Evolutionary conservation across 2,888 invertebrate genomes (phyloP).

Genomic region (Fabriciana adippe): DNA sequence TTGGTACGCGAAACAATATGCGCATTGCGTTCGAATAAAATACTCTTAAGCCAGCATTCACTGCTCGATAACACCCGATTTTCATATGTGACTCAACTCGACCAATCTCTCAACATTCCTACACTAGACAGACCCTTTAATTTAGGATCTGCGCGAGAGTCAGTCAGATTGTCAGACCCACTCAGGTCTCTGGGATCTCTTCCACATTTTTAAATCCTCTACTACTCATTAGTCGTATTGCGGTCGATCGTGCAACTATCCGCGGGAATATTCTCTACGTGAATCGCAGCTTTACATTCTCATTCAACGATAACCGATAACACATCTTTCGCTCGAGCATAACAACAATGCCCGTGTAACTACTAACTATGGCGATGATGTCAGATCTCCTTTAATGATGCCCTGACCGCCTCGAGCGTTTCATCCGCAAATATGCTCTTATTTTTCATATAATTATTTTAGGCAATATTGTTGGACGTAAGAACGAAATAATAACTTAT

Average conservation of each 20-base stretch:
- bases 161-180: too few relatives aligned
- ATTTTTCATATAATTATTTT: constrained; percentile 44
- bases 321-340: constrained; percentile 67
- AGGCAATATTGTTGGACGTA: neutral
- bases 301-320: constrained; percentile 57
- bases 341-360: constrained; percentile 70
- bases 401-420: constrained; percentile 58
- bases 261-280: too few relatives aligned
- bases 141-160: too few relatives aligned
- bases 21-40: constrained; percentile 43
- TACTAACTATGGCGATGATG: constrained; percentile 76
- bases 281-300: constrained; percentile 48
- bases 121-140: too few relatives aligned
- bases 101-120: too few relatives aligned
- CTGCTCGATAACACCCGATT: too few relatives aligned
- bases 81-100: too few relatives aligned
- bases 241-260: too few relatives aligned
- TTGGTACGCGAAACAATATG: constrained; percentile 48
- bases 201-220: too few relatives aligned
- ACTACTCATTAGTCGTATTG: too few relatives aligned
- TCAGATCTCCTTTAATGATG: constrained; percentile 63
- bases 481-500: too few relatives aligned
- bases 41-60: constrained; percentile 4
- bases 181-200: too few relatives aligned
- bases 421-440: constrained; percentile 54